Conservation (phyloP, 2,888 invertebrate species). For the Cylloceria caligata region DNA sequence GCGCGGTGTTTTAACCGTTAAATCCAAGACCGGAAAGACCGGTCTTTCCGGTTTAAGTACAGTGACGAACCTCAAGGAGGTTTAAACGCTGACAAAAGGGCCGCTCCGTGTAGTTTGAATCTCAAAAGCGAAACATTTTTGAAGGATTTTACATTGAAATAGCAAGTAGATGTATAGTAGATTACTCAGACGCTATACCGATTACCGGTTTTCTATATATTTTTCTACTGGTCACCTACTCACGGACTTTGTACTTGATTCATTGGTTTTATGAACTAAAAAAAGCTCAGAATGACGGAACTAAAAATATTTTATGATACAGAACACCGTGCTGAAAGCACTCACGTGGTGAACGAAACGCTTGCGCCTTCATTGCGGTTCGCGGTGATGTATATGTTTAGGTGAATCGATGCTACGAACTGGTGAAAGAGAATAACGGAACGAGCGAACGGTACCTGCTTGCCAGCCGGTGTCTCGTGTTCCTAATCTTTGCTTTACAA, state of each 20-base stretch:
- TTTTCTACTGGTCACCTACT: too few relatives aligned
- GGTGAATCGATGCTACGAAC: slow-evolving; percentile 65
- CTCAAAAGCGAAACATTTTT: slow-evolving; percentile 2
- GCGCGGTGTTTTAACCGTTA: background rate
- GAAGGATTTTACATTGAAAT: background rate
- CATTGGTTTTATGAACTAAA: too few relatives aligned
- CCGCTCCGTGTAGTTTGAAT: background rate
- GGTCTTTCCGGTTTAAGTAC: background rate
- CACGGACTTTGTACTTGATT: too few relatives aligned
- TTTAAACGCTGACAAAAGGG: slow-evolving; percentile 15
- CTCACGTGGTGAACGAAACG: slow-evolving; percentile 29
- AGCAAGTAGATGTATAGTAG: background rate
- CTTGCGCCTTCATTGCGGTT: slow-evolving; percentile 33
- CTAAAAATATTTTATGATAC: background rate
- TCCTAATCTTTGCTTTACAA: slow-evolving; percentile 10
- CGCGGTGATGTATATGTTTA: background rate
- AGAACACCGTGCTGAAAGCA: too few relatives aligned
- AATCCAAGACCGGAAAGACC: too few relatives aligned
- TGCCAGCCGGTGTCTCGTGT: slow-evolving; percentile 61
- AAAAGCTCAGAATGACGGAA: too few relatives aligned
- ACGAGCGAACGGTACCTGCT: slow-evolving; percentile 75
- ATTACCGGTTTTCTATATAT: slow-evolving; percentile 2
- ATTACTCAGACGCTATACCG: background rate
- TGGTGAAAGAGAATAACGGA: slow-evolving; percentile 75
- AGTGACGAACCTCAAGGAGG: background rate